Evolutionary conservation across 2,888 invertebrate genomes (phyloP), one percentile per base, ranked within the genome.

Genomic region (Dromius quadrimaculatus): DNA sequence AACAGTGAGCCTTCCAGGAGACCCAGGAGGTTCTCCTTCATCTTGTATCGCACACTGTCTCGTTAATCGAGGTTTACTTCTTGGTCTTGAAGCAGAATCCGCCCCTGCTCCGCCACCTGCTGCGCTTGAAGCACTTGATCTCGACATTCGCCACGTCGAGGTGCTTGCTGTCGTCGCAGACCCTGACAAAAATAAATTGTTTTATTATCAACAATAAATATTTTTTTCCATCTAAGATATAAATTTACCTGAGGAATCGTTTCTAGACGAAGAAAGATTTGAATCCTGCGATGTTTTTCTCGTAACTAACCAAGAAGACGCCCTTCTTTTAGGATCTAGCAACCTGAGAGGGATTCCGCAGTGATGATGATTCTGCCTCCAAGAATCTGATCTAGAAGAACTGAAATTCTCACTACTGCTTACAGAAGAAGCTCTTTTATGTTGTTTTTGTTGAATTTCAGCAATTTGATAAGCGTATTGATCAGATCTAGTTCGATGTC

Each of bases 281-380:
- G 95, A 95, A 80, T 96, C 95, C 81, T 95, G 95, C 8, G 94
- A 94, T 0, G 95, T 93, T 83, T 95, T 95, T 63, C 95, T 86
- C n/a, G 94, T 93, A 20, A 95, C 92, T 72, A 94, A 84, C 95
- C 95, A 95, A 0, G 94, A 93, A 0, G 94, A 92, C 54, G 94
- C 92, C 74, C 94, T 86, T 64, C 94, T 86, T 78, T 93, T 90
- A 0, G 92, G 91, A 75, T 92, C 92, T 41, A 92, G 83, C 74
- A 92, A 82, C 66, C 90, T 84, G 73, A 92, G 81, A 0, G 94
- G 92, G 65, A 94, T 92, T 57, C 92, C 89, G 75, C 93, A 92
- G 80, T 89, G 88, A 74, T 88, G 88, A 45, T 88, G 87, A 68
- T 87, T 86, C 79, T 92, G 92, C 1, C 90, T 85, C 94, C 94